These are phyloP conservation scores for Perithous albicinctus DNA, from an alignment of 2,888 invertebrate genomes.

Conservation along the genomic window DNA sequence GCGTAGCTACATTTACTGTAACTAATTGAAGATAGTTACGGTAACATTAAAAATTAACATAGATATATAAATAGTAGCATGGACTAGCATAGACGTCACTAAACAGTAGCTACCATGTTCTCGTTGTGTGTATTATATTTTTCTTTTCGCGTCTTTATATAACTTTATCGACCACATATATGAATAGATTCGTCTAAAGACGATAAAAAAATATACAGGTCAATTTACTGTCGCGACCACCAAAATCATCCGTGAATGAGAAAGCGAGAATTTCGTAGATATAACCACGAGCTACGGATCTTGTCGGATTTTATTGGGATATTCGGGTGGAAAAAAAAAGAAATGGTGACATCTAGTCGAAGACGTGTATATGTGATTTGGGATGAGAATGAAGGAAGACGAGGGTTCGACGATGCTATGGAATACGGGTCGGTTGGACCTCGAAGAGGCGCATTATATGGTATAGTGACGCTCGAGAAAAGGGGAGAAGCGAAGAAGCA, in stretches of 20 bases:
- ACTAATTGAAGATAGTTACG: no score
- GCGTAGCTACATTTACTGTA: no score
- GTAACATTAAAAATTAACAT: no score
- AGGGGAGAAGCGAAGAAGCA: constrained; percentile 69
- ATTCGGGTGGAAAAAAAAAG: neutral
- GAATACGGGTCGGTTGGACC: constrained; percentile 55
- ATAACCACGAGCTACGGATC: neutral
- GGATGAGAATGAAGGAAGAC: constrained; percentile 53
- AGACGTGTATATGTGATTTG: constrained; percentile 37
- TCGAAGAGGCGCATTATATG: constrained; percentile 62
- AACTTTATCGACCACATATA: no score
- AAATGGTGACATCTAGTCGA: neutral
- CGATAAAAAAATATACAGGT: neutral
- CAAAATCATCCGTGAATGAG: neutral
- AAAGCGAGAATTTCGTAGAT: neutral
- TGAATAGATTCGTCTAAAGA: no score
- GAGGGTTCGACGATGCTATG: constrained; percentile 65
- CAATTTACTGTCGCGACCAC: neutral
- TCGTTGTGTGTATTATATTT: no score
- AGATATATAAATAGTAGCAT: no score
- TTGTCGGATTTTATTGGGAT: neutral
- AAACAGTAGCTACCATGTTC: no score
- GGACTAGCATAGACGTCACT: no score
- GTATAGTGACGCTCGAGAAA: constrained; percentile 54
- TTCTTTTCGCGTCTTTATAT: no score